Evolutionary conservation across 2,888 invertebrate species (phyloP).

Genomic region (Clusia tigrina): DNA sequence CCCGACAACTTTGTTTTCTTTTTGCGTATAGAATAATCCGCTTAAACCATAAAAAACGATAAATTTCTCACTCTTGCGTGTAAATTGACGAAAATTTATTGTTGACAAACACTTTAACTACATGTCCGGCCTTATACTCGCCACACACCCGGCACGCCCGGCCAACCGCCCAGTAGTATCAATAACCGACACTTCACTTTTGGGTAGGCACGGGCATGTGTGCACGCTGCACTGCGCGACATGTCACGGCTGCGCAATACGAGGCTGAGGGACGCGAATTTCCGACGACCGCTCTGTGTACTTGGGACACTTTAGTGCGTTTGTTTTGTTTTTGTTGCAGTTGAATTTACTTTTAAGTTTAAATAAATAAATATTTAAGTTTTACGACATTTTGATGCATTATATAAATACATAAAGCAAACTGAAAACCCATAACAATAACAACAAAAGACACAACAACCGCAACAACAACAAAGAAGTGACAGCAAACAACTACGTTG

Average conservation of each 20-base stretch:
- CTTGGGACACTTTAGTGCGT: neutral
- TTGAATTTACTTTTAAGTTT: neutral
- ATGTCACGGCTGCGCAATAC: neutral
- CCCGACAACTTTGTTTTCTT: no score
- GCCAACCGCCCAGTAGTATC: neutral
- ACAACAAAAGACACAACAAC: constrained; percentile 3
- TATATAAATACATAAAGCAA: no score
- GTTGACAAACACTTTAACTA: constrained; percentile 1
- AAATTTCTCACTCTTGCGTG: no score
- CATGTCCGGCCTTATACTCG: neutral
- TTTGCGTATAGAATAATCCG: no score
- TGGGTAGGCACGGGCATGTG: no score
- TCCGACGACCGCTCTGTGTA: neutral
- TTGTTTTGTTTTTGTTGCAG: constrained; percentile 2
- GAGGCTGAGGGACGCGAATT: neutral
- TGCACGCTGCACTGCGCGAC: no score
- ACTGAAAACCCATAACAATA: no score
- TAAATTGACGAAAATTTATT: constrained; percentile 1
- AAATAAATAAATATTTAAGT: constrained; percentile 2
- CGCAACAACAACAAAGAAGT: neutral
- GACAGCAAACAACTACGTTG: neutral
- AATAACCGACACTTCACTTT: neutral
- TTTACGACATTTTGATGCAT: constrained; percentile 17
- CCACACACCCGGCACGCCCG: neutral
- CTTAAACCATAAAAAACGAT: no score